Conservation (phyloP, 2,888 invertebrate species). For the Eupithecia pulchellata region DNA sequence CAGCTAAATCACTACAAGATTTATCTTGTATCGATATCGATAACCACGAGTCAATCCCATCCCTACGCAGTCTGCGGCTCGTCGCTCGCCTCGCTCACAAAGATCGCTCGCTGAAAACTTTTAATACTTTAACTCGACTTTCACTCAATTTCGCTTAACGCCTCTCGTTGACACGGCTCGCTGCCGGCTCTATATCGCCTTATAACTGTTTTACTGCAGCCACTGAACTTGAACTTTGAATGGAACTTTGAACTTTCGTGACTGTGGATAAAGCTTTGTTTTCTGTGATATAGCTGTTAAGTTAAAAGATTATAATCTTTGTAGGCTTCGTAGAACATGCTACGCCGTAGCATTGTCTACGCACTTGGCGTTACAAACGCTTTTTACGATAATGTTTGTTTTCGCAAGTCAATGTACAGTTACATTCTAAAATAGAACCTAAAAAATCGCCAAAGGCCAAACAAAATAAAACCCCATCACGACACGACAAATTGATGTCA, state of each 20-base stretch:
- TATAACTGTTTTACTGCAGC: constrained; percentile 68
- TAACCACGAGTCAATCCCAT: constrained; percentile 38
- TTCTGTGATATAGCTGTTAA: neutral
- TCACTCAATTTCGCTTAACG: constrained; percentile 83
- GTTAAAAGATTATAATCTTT: neutral
- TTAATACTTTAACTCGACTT: constrained; percentile 85
- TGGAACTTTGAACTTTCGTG: constrained; percentile 11
- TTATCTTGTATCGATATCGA: constrained; percentile 31
- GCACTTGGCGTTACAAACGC: neutral
- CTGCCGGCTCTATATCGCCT: constrained; percentile 65
- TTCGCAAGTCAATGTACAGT: neutral
- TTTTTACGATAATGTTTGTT: neutral
- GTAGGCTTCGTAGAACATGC: constrained; percentile 3
- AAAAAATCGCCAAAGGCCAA: constrained; percentile 73
- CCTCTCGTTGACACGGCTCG: constrained; percentile 77
- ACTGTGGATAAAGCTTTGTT: neutral
- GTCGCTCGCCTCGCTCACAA: constrained; percentile 61
- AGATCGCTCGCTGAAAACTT: constrained; percentile 84
- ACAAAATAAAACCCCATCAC: constrained; percentile 85
- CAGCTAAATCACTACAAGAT: neutral
- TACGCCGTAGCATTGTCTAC: constrained; percentile 12
- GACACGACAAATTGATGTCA: constrained; percentile 85
- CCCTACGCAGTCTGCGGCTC: constrained; percentile 51
- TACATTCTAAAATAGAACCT: constrained; percentile 47
- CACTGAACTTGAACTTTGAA: constrained; percentile 47